Evolutionary conservation across 2,888 invertebrate species (phyloP).

Genomic region (Mythimna pallens): DNA sequence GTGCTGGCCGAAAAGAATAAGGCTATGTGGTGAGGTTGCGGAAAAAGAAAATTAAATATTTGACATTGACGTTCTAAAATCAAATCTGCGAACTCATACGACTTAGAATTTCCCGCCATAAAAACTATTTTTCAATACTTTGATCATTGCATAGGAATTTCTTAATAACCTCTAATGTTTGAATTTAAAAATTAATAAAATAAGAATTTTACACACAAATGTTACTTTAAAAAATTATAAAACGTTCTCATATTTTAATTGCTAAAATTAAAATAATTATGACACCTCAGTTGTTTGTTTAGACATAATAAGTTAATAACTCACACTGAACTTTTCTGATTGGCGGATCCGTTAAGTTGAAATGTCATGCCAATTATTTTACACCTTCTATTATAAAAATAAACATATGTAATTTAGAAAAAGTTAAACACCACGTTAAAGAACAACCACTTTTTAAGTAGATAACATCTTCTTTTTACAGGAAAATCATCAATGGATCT

Average conservation of each 20-base stretch:
- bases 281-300: constrained; percentile 39
- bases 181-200: background rate
- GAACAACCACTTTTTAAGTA: constrained; percentile 14
- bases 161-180: background rate
- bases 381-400: constrained; percentile 25
- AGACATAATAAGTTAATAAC: constrained; percentile 43
- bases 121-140: background rate
- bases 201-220: background rate
- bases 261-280: constrained; percentile 49
- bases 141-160: background rate
- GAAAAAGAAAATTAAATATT: constrained; percentile 42
- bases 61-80: constrained; percentile 31
- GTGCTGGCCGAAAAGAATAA: constrained; percentile 43
- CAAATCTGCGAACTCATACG: constrained; percentile 21
- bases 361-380: constrained; percentile 54
- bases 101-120: background rate
- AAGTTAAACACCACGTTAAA: background rate
- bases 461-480: too few relatives aligned
- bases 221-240: background rate
- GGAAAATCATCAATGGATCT: too few relatives aligned
- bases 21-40: constrained; percentile 26
- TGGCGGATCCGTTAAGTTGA: constrained; percentile 41
- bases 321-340: constrained; percentile 37
- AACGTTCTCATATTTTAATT: constrained; percentile 19
- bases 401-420: constrained; percentile 27